Conservation (phyloP, 2,888 invertebrate species). For the Anaspis maculata region DNA sequence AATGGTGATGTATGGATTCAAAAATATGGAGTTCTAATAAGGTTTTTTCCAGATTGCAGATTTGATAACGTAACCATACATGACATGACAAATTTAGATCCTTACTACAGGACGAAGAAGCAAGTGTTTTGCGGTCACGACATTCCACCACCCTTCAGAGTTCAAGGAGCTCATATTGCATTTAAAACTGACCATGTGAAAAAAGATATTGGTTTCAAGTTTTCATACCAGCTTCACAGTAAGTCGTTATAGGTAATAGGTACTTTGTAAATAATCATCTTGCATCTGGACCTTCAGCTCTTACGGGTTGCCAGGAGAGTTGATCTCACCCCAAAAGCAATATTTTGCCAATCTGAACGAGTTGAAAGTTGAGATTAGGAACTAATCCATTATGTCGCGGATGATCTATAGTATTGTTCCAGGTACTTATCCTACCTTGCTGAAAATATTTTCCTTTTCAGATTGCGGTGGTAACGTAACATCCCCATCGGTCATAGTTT, state of each 20-base stretch:
- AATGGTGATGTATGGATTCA: no score
- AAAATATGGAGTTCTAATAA: no score
- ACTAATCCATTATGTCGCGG: no score
- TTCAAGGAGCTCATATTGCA: constrained; percentile 40
- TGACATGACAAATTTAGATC: neutral
- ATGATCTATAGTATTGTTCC: neutral
- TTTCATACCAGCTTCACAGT: constrained; percentile 52
- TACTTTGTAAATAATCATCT: no score
- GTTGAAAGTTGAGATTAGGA: no score
- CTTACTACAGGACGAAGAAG: constrained; percentile 8
- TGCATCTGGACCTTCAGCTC: no score
- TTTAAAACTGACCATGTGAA: constrained; percentile 52
- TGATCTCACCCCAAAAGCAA: no score
- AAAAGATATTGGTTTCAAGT: constrained; percentile 50
- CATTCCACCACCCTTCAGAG: constrained; percentile 30
- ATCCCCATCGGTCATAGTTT: constrained; percentile 47
- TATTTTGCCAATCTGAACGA: no score
- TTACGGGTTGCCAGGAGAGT: no score
- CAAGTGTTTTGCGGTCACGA: constrained; percentile 44
- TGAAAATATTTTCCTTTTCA: constrained; percentile 34
- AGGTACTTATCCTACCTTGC: no score
- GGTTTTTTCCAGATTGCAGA: no score
- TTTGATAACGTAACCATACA: constrained; percentile 51
- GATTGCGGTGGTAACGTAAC: constrained; percentile 72
- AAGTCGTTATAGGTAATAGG: no score